Percentiles rank a stretch among this genome's conserved stretches.
Evolutionary conservation across 92 coral and sea anemone species (phyloP).

Genomic region (Montipora capitata): DNA sequence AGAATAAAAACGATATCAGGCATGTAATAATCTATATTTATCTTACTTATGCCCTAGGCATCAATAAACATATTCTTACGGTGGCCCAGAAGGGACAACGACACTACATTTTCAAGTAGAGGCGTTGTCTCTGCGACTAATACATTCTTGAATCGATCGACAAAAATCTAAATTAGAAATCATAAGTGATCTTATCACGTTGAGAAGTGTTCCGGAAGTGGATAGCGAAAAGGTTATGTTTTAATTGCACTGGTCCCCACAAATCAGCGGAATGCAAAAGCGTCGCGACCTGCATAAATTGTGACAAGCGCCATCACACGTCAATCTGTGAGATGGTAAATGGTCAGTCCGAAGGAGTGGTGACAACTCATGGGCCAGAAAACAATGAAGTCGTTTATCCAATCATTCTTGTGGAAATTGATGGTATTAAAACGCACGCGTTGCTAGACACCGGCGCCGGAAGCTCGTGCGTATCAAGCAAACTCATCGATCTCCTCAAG

Average conservation of each 20-base stretch:
- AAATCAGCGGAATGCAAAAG: not conserved
- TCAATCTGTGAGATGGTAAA: not conserved
- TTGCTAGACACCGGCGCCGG: not conserved
- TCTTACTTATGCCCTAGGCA: no score
- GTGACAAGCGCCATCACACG: not conserved
- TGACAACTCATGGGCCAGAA: not conserved
- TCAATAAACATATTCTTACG: no score
- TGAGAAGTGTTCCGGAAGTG: no score
- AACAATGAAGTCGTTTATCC: slow-evolving; percentile 35
- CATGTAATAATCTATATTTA: no score
- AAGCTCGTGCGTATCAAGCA: slow-evolving; percentile 38
- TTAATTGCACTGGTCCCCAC: slow-evolving; percentile 48
- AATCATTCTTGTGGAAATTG: slow-evolving; percentile 5
- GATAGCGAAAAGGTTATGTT: slow-evolving; percentile 38
- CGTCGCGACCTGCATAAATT: not conserved
- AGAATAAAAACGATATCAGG: no score
- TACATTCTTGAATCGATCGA: no score
- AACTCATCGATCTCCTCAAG: slow-evolving; percentile 31
- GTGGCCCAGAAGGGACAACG: no score
- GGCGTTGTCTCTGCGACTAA: no score
- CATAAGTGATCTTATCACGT: no score
- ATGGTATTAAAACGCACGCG: no score
- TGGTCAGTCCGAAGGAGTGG: not conserved
- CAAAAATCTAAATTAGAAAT: no score
- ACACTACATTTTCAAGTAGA: no score